Percentiles rank a stretch among this genome's conserved stretches.
Evolutionary conservation across 2,888 invertebrate species (phyloP).

Genomic region (Orthosia cruda): DNA sequence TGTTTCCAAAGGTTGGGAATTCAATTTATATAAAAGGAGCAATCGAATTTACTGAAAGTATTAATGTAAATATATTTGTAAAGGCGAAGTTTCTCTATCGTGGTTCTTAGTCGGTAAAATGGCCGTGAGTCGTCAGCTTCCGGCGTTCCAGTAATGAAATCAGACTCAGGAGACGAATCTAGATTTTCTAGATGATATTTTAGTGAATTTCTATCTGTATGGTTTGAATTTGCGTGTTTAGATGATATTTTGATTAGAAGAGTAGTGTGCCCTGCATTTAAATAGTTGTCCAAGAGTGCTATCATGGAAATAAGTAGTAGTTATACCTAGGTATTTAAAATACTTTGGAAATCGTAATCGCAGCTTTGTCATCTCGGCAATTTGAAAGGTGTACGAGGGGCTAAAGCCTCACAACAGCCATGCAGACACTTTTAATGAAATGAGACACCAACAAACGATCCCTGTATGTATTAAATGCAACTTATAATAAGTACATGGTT

Average conservation of each 20-base stretch:
- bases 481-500: too few species aligned
- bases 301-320: neutral
- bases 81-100: slow-evolving; percentile 5
- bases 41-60: slow-evolving; percentile 26
- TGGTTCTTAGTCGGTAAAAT: slow-evolving; percentile 16
- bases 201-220: neutral
- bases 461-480: too few species aligned
- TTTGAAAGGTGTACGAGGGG: too few species aligned
- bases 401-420: too few species aligned
- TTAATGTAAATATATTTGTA: slow-evolving; percentile 36
- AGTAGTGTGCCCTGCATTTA: neutral
- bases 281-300: neutral
- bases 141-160: slow-evolving; percentile 19
- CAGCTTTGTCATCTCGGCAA: too few species aligned
- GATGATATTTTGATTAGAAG: slow-evolving; percentile 9
- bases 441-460: too few species aligned
- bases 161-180: slow-evolving; percentile 26
- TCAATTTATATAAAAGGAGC: slow-evolving; percentile 27
- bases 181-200: slow-evolving; percentile 16
- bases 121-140: slow-evolving; percentile 7
- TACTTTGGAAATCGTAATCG: too few species aligned
- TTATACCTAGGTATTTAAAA: too few species aligned
- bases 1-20: slow-evolving; percentile 15
- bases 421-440: too few species aligned
- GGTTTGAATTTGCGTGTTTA: slow-evolving; percentile 13